Evolutionary conservation across 2,797 vertebrate genomes (phyloP).

Genomic region (Coregonus sp.): DNA sequence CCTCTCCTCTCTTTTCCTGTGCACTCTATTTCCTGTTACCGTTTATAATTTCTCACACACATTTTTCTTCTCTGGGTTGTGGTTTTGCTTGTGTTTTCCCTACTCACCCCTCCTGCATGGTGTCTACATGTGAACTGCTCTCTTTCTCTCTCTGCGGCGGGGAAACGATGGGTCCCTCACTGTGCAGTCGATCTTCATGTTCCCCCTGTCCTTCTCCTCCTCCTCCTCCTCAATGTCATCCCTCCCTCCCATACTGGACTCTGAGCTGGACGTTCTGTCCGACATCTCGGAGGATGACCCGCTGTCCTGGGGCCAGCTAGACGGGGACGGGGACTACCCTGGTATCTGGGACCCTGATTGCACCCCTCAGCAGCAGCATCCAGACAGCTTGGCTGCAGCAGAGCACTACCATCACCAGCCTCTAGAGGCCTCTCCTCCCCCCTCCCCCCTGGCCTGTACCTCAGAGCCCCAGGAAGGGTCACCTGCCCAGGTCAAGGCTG

Average conservation of each 20-base stretch:
- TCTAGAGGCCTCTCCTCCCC: slow-evolving; percentile 73
- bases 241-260: slow-evolving; percentile 77
- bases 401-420: slow-evolving; percentile 56
- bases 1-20: slow-evolving; percentile 62
- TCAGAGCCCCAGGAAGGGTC: slow-evolving; percentile 37
- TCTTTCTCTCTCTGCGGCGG: slow-evolving; percentile 23
- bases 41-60: slow-evolving; percentile 36
- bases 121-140: slow-evolving; percentile 46
- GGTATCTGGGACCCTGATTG: slow-evolving; percentile 60
- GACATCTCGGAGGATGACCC: slow-evolving; percentile 88
- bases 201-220: slow-evolving; percentile 79
- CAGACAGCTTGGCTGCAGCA: slow-evolving; percentile 45
- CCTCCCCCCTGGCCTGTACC: slow-evolving; percentile 2
- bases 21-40: slow-evolving; percentile 53
- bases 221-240: slow-evolving; percentile 78
- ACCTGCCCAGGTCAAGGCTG: slow-evolving; percentile 32
- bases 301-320: slow-evolving; percentile 28
- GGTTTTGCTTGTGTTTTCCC: background rate
- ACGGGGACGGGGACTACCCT: slow-evolving; percentile 16
- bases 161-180: slow-evolving; percentile 29
- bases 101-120: background rate
- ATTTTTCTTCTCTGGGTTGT: slow-evolving; percentile 3
- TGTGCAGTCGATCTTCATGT: slow-evolving; percentile 78
- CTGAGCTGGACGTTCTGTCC: slow-evolving; percentile 86
- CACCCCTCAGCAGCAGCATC: slow-evolving; percentile 72